These are phyloP conservation scores for Tokudaia muenninki DNA, from an alignment of 2,797 vertebrate genomes.

Conservation along the genomic window DNA sequence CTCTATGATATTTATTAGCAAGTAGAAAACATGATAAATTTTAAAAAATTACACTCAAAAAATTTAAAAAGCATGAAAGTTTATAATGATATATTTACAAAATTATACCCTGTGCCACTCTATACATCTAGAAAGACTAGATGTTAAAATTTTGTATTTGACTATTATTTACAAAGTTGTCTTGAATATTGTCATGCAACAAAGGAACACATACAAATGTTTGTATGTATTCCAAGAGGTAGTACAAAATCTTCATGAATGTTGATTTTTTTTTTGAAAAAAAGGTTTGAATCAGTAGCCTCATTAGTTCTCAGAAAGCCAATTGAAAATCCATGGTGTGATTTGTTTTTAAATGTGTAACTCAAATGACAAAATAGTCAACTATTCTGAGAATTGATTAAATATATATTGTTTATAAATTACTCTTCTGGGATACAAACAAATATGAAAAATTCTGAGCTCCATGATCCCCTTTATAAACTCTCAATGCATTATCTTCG, in stretches of 20 bases:
- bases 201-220: slow-evolving; percentile 73
- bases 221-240: slow-evolving; percentile 77
- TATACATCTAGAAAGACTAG: slow-evolving; percentile 62
- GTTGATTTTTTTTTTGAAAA: not conserved
- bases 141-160: slow-evolving; percentile 29
- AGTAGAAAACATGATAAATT: not conserved
- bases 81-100: slow-evolving; percentile 74
- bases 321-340: not conserved
- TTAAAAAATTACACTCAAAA: not conserved
- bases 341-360: not conserved
- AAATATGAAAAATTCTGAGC: not conserved
- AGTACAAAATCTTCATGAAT: slow-evolving; percentile 65
- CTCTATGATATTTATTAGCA: not conserved
- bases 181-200: slow-evolving; percentile 83
- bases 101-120: slow-evolving; percentile 67
- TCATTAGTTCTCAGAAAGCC: not conserved
- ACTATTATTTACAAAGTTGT: slow-evolving; percentile 80
- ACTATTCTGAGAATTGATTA: not conserved
- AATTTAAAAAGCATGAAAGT: not conserved
- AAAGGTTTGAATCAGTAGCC: not conserved
- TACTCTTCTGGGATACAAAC: not conserved
- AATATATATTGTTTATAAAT: not conserved
- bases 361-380: not conserved
- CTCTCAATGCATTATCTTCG: not conserved
- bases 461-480: not conserved